A percentile compares a stretch with the other conserved stretches of the same genome.
Evolutionary conservation across 2,113 vertebrate species (phyloP).

Genomic region (Labeo catla): DNA sequence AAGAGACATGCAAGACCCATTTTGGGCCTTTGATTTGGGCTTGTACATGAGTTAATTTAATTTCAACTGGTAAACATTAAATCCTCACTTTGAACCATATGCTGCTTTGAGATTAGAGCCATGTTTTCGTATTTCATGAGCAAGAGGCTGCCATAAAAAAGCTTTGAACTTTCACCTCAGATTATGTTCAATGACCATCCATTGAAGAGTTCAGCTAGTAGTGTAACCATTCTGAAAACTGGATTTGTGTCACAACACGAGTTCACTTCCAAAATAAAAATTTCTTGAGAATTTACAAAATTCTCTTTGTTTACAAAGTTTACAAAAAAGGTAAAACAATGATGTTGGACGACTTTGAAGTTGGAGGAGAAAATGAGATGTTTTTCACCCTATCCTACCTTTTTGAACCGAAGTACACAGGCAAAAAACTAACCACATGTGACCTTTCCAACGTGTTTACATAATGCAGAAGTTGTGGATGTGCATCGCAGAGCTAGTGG

Average conservation of each 20-base stretch:
- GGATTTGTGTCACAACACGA: conserved; percentile 35
- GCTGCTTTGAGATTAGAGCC: conserved; percentile 69
- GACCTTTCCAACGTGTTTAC: no score
- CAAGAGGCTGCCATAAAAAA: conserved; percentile 51
- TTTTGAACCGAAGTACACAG: no score
- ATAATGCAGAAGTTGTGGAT: no score
- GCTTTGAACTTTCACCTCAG: conserved; percentile 55
- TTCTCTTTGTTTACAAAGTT: no score
- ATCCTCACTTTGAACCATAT: conserved; percentile 65
- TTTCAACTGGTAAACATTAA: conserved; percentile 67
- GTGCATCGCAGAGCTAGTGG: no score
- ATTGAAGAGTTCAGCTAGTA: conserved; percentile 61
- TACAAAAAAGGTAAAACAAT: no score
- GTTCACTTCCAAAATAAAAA: no score
- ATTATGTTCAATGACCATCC: conserved; percentile 64
- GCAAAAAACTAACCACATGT: no score
- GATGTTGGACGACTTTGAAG: no score
- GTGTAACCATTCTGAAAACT: conserved; percentile 40
- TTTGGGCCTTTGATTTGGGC: conserved; percentile 63
- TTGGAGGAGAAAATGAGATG: no score
- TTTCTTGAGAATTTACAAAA: no score
- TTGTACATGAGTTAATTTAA: conserved; percentile 58
- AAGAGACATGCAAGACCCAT: conserved; percentile 22
- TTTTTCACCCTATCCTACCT: no score
- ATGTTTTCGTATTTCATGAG: conserved; percentile 48